Evolutionary conservation across 1,140 invertebrate species (phyloP), one percentile per base, ranked within the genome.

Genomic region (Magallana ariakensis): DNA sequence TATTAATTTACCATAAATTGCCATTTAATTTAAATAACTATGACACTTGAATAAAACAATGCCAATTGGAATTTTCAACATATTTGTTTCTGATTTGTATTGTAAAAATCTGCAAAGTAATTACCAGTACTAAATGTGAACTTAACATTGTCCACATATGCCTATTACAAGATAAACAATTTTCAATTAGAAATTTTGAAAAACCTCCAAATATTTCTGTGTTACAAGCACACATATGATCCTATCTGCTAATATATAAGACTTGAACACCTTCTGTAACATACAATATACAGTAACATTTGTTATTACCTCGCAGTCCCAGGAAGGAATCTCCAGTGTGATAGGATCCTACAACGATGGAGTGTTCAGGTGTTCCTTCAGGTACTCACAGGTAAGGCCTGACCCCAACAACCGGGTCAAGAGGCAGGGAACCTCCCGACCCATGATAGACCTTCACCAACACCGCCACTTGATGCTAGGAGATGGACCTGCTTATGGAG

Each of bases 271-370:
- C 33, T 46, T 46, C 33, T 46, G 33, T 46, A 5, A 46, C 33
- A 46, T 46, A 46, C 5, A 46, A 46, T 5, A 46, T 46, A 5
- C 5, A 46, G 3, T 5, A 46, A 46, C 33, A 46, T 46, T 46
- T 46, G 5, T 46, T 5, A 46, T 46, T 33, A 26, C 16, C 22
- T 90, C 86, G 10, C 70, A 90, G 90, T 33, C 75, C 4, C 4
- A 81, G 15, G 16, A 84, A 6, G 95, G 94, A 94, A 53, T 96
- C 96, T 13, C 95, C 97, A 0, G 95, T 96, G 88, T 83, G 33
- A 56, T 33, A 16, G 89, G 88, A 6, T 84, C 57, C 4, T 81
- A 87, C 53, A 16, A 22, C 6, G 62, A 90, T 75, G 88, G 90
- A 16, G 86, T 91, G 0, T 82, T 91, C 10, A 83, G 13, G 66